Evolutionary conservation across 2,113 vertebrate genomes (phyloP), one percentile per base, ranked within the genome.

Genomic region (Isichthys henryi): DNA sequence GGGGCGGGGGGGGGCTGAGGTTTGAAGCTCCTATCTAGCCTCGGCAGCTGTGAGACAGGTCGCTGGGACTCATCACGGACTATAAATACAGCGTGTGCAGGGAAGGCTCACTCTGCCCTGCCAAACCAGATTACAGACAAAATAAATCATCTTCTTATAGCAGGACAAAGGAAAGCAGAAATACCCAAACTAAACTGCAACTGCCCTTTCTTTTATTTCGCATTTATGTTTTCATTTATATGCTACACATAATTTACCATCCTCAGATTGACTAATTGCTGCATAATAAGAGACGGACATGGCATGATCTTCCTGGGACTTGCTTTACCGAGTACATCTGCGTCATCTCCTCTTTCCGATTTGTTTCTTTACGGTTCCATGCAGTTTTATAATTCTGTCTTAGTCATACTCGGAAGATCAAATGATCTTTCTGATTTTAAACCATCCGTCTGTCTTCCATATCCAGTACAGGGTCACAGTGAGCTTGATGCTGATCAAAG

Each of bases 21-120:
- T 91, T 91, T 92, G 92, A 91, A 91, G 91, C 90, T 92, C 89
- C 90, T 92, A 92, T 92, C 92, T 92, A 89, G 53, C 53, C 89
- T 85, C 86, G 88, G 89, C 92, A 92, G 91, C 92, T 92, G 91
- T 89, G 89, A 89, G 89, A 46, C 88, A 87, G 91, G 88, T 91
- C 89, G 70, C 53, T 80, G 89, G 90, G 87, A 90, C 86, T 86
- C 85, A 87, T 84, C 90, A 21, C 43, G 88, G 88, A 48, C 89
- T 91, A 86, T 91, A 92, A 91, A 92, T 91, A 92, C 87, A 91
- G 86, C 70, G 90, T 66, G 89, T 66, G 74, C 58, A 46, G 50
- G 17, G 31, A 45, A 70, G 77, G 80, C 84, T 70, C 90, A 88
- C 46, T 39, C 50, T 31, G 58, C 80, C 83, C 91, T 91, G 91